Base-by-base conservation (phyloP, 92 coral and sea anemone species). In the Bergia sp. region DNA sequence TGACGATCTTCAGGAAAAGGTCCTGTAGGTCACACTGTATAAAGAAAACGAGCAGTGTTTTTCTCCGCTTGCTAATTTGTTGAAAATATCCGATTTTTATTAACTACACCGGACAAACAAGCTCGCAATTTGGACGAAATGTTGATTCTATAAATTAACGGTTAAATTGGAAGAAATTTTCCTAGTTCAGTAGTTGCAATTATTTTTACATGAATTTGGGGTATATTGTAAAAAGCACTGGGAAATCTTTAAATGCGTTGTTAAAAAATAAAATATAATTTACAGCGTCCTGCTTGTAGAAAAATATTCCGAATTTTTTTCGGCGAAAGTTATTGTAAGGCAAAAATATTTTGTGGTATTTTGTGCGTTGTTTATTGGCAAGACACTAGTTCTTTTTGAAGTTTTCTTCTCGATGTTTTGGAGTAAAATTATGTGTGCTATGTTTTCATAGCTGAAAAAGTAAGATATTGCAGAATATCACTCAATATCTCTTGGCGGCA, bases 101-200 rank as follows among this genome's bases (percentile, higher is more conserved):
- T n/a, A 84, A 78, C 37, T 23, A n/a, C 85, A 84, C 78, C 65
- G 87, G 77, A 84, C 79, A 69, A 84, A 69, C 79, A 82, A 82
- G 43, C 45, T 69, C 41, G 12, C 77, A 71, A 20, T 84, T 41
- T 71, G 42, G 12, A 8, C 42, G 37, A 84, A 45, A 72, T 40
- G 47, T 71, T 72, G 36, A 71, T 44, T 71, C 71, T 39, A 45
- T 37, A 36, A 47, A 84, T 42, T 29, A 66, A 83, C 10, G 16
- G 58, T 21, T 44, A 83, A 67, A 83, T 44, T 43, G 20, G 37
- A 4, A 37, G 64, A 69, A 47, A 8, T 45, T 1, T 3, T 57
- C 7, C 41, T 36, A 15, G 29, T 29, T 29, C 29, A 29, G 29
- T 29, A 29, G 29, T 29, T 29, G 29, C 29, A 29, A 29, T 29